phyloP scores from a whole-genome alignment of 2,888 invertebrate species.

The Gandaritis pyraliata region DNA sequence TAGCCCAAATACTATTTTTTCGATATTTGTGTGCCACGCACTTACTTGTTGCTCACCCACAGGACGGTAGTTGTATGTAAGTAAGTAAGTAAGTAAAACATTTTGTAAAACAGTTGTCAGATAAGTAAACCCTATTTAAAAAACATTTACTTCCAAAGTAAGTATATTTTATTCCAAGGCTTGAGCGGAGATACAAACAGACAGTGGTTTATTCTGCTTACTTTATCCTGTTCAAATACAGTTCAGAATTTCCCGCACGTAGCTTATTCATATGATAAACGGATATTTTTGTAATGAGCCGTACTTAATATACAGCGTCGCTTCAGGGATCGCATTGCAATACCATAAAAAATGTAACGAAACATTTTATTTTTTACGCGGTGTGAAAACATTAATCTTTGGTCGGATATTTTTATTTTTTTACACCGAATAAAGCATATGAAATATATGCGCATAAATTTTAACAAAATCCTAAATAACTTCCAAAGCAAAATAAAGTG shows the following conservation, averaged over 20 bases:
- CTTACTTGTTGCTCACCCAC: constrained; percentile 25
- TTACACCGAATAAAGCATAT: no score
- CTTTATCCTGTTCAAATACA: constrained; percentile 33
- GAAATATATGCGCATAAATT: no score
- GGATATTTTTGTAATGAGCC: constrained; percentile 30
- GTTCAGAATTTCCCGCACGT: constrained; percentile 36
- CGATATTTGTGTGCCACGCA: no score
- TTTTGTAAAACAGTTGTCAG: no score
- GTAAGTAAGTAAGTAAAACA: no score
- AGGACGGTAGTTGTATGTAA: constrained; percentile 13
- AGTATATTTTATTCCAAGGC: constrained; percentile 22
- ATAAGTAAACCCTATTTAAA: constrained; percentile 14
- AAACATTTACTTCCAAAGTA: constrained; percentile 18
- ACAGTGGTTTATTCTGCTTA: constrained; percentile 33
- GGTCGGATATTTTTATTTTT: no score
- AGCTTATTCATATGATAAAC: constrained; percentile 40
- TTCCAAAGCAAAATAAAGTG: no score
- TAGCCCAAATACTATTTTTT: no score
- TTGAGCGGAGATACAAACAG: constrained; percentile 15
- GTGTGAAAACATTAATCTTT: no score
- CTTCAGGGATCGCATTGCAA: constrained; percentile 15
- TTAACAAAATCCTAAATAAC: no score
- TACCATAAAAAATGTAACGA: constrained; percentile 25
- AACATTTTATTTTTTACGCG: neutral
- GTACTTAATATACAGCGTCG: constrained; percentile 20